Evolutionary conservation across 2,888 invertebrate genomes (phyloP), one percentile per base, ranked within the genome.

Genomic region (Embidobia sp.): DNA sequence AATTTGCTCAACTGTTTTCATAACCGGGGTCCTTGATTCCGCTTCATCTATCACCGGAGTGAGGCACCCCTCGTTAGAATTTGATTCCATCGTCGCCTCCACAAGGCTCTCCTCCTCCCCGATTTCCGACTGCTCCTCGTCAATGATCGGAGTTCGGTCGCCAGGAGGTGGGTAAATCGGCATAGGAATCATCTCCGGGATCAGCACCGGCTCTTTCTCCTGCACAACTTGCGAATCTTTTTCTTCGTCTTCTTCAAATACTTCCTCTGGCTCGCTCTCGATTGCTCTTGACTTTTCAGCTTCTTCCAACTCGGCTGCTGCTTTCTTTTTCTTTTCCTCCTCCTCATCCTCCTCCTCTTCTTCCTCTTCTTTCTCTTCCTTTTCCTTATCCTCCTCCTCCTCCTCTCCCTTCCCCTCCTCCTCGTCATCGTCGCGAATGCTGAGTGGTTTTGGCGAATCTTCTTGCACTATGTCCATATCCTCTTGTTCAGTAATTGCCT

Each of bases 31-130:
- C 0, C 40, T 51, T 1, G 44, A 59, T 11, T 44, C 13, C 1
- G 26, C 27, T 44, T 70, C 69, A 15, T 70, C 69, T 6, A 70
- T 57, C 1, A 70, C 69, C 3, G 69, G 69, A 15, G 69, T 70
- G 10, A 59, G 69, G 6, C 51, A 33, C 0, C 57, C 69, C 3
- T 59, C 59, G 18, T 59, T 59, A 0, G 51, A 51, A 4, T 49
- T 51, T 10, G 6, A 40, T n/a, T 48, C 59, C n/a, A n/a, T n/a
- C 0, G 15, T 13, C 1, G n/a, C 13, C 2, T 3, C 3, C 5
- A 49, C 7, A 15, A 37, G 1, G 0, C 57, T 51, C 1, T 42
- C 67, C 0, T 67, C 64, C 1, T 42, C 67, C 0, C 8, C 42
- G 1, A 33, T 0, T 11, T 53, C 51, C 2, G 27, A 46, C 4